Conservation (phyloP, 2,113 vertebrate species). For the Rhinopithecus roxellana region DNA sequence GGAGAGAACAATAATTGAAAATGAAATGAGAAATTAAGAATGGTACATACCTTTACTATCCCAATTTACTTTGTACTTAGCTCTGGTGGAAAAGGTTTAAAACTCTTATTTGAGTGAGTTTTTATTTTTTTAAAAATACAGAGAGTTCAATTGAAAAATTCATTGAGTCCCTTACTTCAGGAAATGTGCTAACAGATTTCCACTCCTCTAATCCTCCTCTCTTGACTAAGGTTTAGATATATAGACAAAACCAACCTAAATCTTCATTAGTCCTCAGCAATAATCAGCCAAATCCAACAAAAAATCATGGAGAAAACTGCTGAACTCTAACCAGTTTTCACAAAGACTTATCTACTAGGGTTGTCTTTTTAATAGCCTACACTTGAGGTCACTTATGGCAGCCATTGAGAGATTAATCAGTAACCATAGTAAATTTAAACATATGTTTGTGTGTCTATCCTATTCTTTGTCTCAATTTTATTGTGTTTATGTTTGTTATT, state of each 20-base stretch:
- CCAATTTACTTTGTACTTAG: not conserved
- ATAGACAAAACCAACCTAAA: not conserved
- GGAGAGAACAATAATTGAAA: not conserved
- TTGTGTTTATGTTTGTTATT: not conserved
- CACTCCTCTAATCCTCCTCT: not conserved
- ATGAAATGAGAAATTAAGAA: not conserved
- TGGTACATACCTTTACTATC: not conserved
- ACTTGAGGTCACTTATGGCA: not conserved
- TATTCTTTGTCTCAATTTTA: not conserved
- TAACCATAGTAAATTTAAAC: not conserved
- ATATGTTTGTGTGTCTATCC: not conserved
- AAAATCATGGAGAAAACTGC: not conserved
- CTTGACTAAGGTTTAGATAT: not conserved
- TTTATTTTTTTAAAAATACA: not conserved
- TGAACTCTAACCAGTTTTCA: not conserved
- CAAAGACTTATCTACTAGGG: too few species aligned
- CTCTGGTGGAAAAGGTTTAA: not conserved
- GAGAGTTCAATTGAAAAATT: not conserved
- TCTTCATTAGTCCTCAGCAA: not conserved
- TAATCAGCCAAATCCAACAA: not conserved
- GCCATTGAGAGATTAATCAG: not conserved
- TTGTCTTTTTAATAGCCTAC: not conserved
- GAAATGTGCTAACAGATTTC: not conserved
- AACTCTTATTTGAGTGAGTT: not conserved
- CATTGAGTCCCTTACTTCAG: not conserved